Base-by-base conservation (phyloP, 2,113 vertebrate genomes). In the Pyxicephalus adspersus region DNA sequence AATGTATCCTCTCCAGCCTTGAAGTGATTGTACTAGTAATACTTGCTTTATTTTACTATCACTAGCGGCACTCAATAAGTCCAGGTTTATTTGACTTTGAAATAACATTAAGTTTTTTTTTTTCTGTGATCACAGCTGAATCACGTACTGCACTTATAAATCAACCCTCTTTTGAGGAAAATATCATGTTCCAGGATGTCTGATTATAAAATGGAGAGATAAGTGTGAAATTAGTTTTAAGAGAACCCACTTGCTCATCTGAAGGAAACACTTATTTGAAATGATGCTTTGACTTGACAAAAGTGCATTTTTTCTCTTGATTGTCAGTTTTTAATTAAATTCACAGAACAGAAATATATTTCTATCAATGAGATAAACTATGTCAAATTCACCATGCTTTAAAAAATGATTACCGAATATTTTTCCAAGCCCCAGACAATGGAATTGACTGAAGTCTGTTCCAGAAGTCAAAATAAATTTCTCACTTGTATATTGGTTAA, bases 391-490 rank as follows among this genome's bases (percentile, higher is more conserved):
- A 74, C 81, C 3, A 78, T 78, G 0, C 25, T 82, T 25, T 79
- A 61, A 22, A 68, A 80, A 67, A 2, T 72, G 92, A 95, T 94
- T 86, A 98, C 97, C 91, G 74, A 86, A 90, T 84, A 96, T 88
- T 88, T 92, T 95, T 54, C 97, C 97, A 63, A 98, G 89, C 57
- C 92, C 85, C 29, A 98, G 90, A 17, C 91, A 94, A 74, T 89
- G 94, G 85, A 96, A 77, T 63, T 91, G 92, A 82, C 93, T 96
- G 87, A 98, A 95, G 81, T 97, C 95, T 51, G 85, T 90, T 45
- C 94, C 95, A 75, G 94, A 95, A 18, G 94, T 91, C 60, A 98
- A 84, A 84, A 92, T 90, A 78, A 96, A 96, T 77, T 95, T 90
- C 77, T 94, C 94, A 86, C 77, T 91, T 63, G 76, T 51, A 73